Evolutionary conservation across 2,113 vertebrate species (phyloP).

Genomic region (Smithornis capensis): DNA sequence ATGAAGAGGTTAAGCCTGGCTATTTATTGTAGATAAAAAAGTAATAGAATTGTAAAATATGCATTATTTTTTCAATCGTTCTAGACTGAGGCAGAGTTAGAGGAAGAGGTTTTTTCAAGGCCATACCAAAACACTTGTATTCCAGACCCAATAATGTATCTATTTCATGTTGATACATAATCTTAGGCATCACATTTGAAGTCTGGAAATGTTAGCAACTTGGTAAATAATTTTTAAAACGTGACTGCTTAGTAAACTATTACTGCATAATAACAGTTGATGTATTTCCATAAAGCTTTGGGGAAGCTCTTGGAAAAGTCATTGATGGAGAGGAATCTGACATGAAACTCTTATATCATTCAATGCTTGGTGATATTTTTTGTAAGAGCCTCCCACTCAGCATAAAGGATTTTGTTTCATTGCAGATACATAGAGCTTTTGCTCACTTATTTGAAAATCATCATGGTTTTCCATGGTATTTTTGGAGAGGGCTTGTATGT

Average conservation of each 20-base stretch:
- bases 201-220: not conserved
- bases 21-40: conserved; percentile 32
- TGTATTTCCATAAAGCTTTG: not conserved
- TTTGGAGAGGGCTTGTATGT: not conserved
- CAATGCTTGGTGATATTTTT: not conserved
- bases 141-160: conserved; percentile 14
- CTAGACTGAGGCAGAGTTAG: conserved; percentile 9
- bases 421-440: not conserved
- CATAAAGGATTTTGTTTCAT: not conserved
- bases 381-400: not conserved
- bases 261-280: not conserved
- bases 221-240: not conserved
- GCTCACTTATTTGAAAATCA: not conserved
- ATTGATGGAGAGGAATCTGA: not conserved
- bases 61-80: not conserved
- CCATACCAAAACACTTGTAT: not conserved
- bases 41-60: conserved; percentile 25
- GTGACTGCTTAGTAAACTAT: not conserved
- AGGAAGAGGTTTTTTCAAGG: not conserved
- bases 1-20: not conserved
- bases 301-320: not conserved
- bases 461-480: not conserved
- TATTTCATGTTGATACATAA: not conserved
- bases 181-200: not conserved
- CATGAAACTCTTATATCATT: not conserved